Evolutionary conservation across 64 coral and sea anemone species (phyloP), one percentile per base, ranked within the genome.

Genomic region (Actinia tenebrosa): DNA sequence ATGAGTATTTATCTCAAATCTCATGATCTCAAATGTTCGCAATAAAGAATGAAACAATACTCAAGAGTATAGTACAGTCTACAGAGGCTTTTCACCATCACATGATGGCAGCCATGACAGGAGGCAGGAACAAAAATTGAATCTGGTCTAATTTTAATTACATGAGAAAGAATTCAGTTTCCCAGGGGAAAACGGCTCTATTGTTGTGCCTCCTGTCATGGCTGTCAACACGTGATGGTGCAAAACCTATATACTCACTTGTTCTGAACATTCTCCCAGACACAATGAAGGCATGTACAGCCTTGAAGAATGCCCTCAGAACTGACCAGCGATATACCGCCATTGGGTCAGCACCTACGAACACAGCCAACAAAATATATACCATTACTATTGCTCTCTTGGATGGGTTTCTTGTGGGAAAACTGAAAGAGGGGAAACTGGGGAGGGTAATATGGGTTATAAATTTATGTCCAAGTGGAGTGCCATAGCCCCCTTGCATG

Each of bases 291-390:
- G 97, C 97, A 77, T 94, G 88, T 15, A 99, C 91, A 61, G 97
- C 93, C 54, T 89, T 94, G 83, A 99, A 95, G 52, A 95, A 99
- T 4, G 93, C 89, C 45, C 97, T 86, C 10, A 99, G 72, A 55
- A 99, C 91, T 14, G 97, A 93, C 97, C 97, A 99, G 3, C 97
- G 66, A 77, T 99, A 99, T 17, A 93, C 84, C 3, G 97, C 97
- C 26, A 99, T 71, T 2, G 97, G 97, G 59, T 99, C 97, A 10
- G 97, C 97, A 53, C 97, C 97, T 99, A 43, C 19, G 53, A 45
- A 45, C 16, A 84, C 1, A 27, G 19, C 60, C 45, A 60, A 52
- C 71, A 75, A 61, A 19, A 84, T 71, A 46, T 1, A 75, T 42
- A 10, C n/a, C 42, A 13, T 75, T 5, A 43, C 20, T 66, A 3